Percentiles rank a stretch among this genome's conserved stretches.
Conservation (phyloP, 2,113 vertebrate species). For the Myotis lucifugus region DNA sequence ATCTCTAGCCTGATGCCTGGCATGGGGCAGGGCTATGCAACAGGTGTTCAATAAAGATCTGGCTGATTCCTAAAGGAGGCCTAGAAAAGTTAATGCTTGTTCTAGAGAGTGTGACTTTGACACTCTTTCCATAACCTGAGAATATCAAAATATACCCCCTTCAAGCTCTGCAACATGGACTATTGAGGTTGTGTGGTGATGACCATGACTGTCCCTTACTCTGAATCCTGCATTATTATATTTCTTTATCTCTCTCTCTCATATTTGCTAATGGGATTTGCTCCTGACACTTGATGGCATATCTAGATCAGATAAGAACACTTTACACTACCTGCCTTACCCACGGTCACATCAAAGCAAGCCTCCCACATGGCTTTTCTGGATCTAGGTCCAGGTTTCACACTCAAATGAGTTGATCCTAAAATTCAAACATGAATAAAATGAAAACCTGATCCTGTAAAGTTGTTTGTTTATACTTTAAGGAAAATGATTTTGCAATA, state of each 20-base stretch:
- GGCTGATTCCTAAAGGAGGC: background rate
- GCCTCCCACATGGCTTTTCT: background rate
- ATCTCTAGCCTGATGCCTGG: background rate
- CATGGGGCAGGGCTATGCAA: background rate
- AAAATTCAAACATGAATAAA: background rate
- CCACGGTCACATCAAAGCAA: background rate
- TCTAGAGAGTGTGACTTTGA: background rate
- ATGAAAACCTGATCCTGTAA: background rate
- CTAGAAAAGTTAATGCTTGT: background rate
- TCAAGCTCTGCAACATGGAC: background rate
- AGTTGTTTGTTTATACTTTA: background rate
- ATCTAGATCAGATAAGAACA: background rate
- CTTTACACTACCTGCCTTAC: background rate
- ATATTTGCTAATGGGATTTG: background rate
- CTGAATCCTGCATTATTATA: background rate
- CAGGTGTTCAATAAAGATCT: background rate
- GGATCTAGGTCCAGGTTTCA: background rate
- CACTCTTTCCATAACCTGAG: background rate
- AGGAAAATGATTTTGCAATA: background rate
- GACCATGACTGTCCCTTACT: background rate
- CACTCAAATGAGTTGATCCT: background rate
- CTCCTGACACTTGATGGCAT: background rate
- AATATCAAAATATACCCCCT: background rate
- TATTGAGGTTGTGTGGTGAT: background rate
- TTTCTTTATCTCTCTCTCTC: background rate